Percentiles rank a stretch among this genome's conserved stretches.
Conservation (phyloP, 2,797 vertebrate species). For the Taenioides sp. region DNA sequence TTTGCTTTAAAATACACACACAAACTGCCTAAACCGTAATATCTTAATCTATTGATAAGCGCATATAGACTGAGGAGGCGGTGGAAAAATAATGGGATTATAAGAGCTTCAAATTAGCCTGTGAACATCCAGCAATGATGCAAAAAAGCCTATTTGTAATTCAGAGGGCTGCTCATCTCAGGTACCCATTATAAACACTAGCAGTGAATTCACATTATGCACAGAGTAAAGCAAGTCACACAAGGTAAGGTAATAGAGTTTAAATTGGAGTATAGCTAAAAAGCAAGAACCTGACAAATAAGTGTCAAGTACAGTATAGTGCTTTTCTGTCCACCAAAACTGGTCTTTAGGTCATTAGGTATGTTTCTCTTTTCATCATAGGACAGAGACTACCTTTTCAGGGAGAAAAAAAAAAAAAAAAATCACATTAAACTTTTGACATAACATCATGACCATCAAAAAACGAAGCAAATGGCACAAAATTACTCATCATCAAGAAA, state of each 20-base stretch:
- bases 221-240: conserved; percentile 23
- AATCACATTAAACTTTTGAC: not conserved
- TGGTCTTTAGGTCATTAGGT: not conserved
- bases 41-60: not conserved
- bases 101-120: conserved; percentile 28
- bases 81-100: conserved; percentile 25
- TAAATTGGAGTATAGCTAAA: not conserved
- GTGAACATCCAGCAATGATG: conserved; percentile 21
- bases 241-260: conserved; percentile 24
- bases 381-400: not conserved
- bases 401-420: not conserved
- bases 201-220: conserved; percentile 37
- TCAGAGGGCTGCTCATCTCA: conserved; percentile 24
- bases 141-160: conserved; percentile 39
- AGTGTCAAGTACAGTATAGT: conserved; percentile 8
- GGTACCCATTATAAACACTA: conserved; percentile 22
- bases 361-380: conserved; percentile 2
- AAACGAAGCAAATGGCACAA: not conserved
- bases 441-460: not conserved
- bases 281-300: not conserved
- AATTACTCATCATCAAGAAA: not conserved
- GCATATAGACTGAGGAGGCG: not conserved
- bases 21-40: not conserved
- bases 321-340: conserved; percentile 4
- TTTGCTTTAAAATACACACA: not conserved